phyloP scores from a whole-genome alignment of 2,888 invertebrate genomes.

The Acanthosepion esculentum region DNA sequence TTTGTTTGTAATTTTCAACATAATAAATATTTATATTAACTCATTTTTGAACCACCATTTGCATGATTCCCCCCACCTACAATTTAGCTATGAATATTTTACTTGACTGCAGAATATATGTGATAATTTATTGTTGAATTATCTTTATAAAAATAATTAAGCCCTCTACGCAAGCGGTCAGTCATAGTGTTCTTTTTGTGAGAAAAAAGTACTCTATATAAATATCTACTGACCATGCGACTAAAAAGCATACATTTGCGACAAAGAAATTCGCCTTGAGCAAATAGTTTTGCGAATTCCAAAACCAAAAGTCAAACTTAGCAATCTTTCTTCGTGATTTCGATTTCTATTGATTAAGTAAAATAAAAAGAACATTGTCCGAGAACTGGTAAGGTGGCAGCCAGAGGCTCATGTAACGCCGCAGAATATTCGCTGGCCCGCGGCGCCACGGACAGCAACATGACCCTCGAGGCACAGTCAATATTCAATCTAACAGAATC shows the following conservation, averaged over 20 bases:
- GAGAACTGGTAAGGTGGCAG: not conserved
- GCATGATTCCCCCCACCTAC: too few species aligned
- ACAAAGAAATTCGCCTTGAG: not conserved
- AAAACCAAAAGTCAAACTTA: not conserved
- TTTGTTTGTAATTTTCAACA: too few species aligned
- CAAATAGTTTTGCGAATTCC: not conserved
- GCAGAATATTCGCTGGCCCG: not conserved
- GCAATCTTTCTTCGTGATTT: conserved; percentile 33
- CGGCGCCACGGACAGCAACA: not conserved
- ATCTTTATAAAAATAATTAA: too few species aligned
- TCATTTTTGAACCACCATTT: too few species aligned
- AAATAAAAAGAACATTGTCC: not conserved
- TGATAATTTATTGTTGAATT: too few species aligned
- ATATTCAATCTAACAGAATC: conserved; percentile 33
- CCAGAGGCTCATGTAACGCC: not conserved
- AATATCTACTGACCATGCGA: not conserved
- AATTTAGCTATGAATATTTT: too few species aligned
- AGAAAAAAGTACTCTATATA: not conserved
- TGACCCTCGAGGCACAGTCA: not conserved
- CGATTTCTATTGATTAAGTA: not conserved
- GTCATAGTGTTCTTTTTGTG: too few species aligned
- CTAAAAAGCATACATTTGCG: not conserved
- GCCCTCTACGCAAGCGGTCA: too few species aligned
- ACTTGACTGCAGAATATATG: too few species aligned
- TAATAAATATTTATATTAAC: too few species aligned